A percentile compares a stretch with the other conserved stretches of the same genome.
These are phyloP conservation scores for Heliconius erato DNA, from an alignment of 2,888 invertebrate genomes.

Conservation along the genomic window DNA sequence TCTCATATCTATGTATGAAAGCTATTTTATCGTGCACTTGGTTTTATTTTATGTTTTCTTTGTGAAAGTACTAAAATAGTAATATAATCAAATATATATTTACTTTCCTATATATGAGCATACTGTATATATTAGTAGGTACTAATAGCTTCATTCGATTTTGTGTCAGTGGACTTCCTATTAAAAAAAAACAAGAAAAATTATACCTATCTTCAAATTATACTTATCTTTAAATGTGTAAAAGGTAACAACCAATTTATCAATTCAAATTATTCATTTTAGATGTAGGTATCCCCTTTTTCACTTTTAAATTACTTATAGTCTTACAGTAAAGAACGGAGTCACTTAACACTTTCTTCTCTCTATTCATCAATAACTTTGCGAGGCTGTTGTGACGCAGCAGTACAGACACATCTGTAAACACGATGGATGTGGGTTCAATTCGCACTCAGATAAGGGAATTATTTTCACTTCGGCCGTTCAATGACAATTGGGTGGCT, in stretches of 20 bases:
- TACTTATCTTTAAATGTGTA: not conserved
- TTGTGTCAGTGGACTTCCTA: not conserved
- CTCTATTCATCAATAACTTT: not conserved
- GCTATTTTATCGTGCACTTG: slow-evolving; percentile 62
- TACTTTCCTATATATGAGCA: not conserved
- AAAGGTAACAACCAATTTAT: not conserved
- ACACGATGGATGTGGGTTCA: not conserved
- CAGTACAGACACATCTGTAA: not conserved
- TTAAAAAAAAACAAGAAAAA: not conserved
- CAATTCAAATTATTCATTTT: not conserved
- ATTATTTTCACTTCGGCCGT: not conserved
- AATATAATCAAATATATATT: slow-evolving; percentile 11
- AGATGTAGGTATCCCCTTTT: not conserved
- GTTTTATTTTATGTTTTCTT: slow-evolving; percentile 32
- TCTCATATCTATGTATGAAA: slow-evolving; percentile 73
- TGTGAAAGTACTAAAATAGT: slow-evolving; percentile 23
- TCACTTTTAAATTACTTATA: not conserved
- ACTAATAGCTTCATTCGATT: not conserved
- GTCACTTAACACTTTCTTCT: not conserved
- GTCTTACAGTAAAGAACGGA: not conserved
- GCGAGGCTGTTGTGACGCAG: not conserved
- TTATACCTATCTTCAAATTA: not conserved
- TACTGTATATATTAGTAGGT: not conserved
- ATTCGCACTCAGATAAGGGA: not conserved
- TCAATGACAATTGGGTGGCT: not conserved